phyloP scores from a whole-genome alignment of 2,113 vertebrate genomes.

The Bettongia penicillata region DNA sequence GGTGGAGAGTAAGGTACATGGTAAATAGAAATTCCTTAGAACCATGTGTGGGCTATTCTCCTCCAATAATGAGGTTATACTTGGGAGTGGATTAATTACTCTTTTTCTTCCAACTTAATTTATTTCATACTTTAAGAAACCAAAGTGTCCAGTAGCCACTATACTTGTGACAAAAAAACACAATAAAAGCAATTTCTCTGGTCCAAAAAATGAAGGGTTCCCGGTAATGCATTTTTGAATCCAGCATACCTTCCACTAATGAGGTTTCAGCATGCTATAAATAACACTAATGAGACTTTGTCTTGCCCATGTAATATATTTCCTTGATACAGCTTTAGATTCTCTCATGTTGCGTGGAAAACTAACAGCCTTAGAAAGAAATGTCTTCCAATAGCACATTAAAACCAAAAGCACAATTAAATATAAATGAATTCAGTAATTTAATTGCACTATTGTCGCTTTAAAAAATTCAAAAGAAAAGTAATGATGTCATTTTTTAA shows the following conservation, averaged over 20 bases:
- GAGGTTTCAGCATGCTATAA: constrained; percentile 89
- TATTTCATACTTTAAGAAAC: constrained; percentile 85
- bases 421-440: constrained; percentile 89
- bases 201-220: constrained; percentile 80
- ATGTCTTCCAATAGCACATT: constrained; percentile 83
- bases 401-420: constrained; percentile 88
- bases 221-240: constrained; percentile 87
- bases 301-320: constrained; percentile 88
- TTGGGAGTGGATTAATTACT: constrained; percentile 84
- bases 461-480: constrained; percentile 85
- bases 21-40: constrained; percentile 81
- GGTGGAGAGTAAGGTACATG: constrained; percentile 72
- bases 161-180: constrained; percentile 86
- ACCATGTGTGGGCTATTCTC: constrained; percentile 73
- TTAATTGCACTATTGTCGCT: constrained; percentile 84
- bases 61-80: constrained; percentile 75
- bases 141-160: constrained; percentile 82
- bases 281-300: constrained; percentile 91
- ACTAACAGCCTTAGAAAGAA: constrained; percentile 85
- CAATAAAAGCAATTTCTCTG: constrained; percentile 87
- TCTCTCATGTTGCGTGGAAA: constrained; percentile 85
- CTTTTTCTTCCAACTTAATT: constrained; percentile 84
- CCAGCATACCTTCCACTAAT: constrained; percentile 88
- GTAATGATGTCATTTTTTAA: constrained; percentile 86
- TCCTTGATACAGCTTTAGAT: constrained; percentile 89